Base-by-base conservation (phyloP, 2,888 invertebrate genomes). In the Torymus texanus region DNA sequence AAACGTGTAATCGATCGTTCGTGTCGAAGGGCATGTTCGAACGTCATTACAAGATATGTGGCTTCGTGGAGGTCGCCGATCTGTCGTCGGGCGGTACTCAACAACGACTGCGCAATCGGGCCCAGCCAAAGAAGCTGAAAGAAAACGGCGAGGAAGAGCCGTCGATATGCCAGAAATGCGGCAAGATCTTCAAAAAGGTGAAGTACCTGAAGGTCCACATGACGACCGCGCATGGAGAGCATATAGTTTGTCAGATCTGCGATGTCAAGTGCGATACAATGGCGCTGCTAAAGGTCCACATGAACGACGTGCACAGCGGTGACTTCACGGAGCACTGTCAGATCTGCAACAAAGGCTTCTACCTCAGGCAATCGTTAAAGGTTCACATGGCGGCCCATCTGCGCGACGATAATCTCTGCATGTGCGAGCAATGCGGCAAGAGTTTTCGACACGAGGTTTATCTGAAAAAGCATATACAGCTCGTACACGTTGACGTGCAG, bases 371-470 rank as follows among this genome's bases (percentile, higher is more conserved):
- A 3, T 81, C 84, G 1, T 66, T 90, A 24, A 85, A 84, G 21
- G 86, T 87, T n/a, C 90, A 91, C 79, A 86, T 87, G 84, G 88
- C 86, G n/a, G 87, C 86, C 2, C 89, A 89, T 71, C 84, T 83
- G 0, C 70, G 82, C 2, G 80, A 82, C 21, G 61, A 72, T n/a
- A 78, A 81, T 11, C 67, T 84, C 0, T 84, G 82, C 59, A 66
- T 81, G 0, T 89, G 89, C 78, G 83, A 88, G 50, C 75, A 86
- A 1, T 88, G 88, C 74, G 91, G 91, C 0, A 92, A 91, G 65
- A 91, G 91, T 24, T 93, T 92, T 75, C 91, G 92, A 0, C 91
- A 91, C 0, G 87, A 90, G n/a, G 88, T 91, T 0, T 92, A 92
- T 62, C 82, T 92, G 29, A 91, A 90, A 66, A 92, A 91, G 0